phyloP scores from a whole-genome alignment of 2,797 vertebrate species.

The Parambassis ranga region DNA sequence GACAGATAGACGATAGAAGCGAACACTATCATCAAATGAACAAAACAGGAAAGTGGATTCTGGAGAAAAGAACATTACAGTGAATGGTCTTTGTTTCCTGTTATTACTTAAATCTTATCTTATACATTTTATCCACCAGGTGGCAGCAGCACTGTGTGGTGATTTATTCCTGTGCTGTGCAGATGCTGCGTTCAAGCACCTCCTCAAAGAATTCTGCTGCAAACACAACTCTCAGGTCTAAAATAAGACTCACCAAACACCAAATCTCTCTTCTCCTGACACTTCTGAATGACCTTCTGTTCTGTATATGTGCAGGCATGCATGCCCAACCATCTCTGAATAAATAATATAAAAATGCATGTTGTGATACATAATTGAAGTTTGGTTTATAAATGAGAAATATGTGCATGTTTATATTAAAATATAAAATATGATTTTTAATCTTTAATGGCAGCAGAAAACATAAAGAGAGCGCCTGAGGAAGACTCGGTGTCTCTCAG shows the following conservation, averaged over 20 bases:
- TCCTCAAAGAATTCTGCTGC: neutral
- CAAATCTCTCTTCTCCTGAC: too few relatives aligned
- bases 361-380: neutral
- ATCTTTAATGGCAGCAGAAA: neutral
- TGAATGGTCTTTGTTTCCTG: too few relatives aligned
- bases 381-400: neutral
- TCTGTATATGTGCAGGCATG: neutral
- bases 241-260: too few relatives aligned
- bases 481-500: too few relatives aligned
- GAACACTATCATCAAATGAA: too few relatives aligned
- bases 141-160: neutral
- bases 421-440: neutral
- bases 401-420: neutral
- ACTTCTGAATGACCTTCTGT: constrained; percentile 36
- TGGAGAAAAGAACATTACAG: too few relatives aligned
- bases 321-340: neutral
- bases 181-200: neutral
- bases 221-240: too few relatives aligned
- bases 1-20: too few relatives aligned
- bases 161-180: neutral
- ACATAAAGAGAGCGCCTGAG: too few relatives aligned
- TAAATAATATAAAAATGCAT: neutral
- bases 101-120: neutral
- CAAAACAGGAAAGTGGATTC: too few relatives aligned
- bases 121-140: neutral